A percentile compares a stretch with the other conserved stretches of the same genome.
Evolutionary conservation across 2,797 vertebrate species (phyloP).

Genomic region (Rhinichthys osculus): DNA sequence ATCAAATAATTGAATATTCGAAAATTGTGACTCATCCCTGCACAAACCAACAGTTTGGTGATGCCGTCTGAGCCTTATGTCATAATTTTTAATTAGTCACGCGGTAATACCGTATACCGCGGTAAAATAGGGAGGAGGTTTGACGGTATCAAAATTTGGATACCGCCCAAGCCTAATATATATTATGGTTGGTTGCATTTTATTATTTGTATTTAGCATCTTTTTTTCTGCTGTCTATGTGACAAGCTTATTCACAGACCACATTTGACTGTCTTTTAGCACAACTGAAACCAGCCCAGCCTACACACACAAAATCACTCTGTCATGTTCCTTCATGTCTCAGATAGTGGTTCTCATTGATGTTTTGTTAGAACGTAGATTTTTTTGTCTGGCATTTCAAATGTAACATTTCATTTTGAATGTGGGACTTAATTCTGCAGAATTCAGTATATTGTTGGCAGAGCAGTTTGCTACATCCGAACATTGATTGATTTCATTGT

Average conservation of each 20-base stretch:
- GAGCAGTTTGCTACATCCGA: constrained; percentile 2
- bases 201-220: background rate
- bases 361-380: constrained; percentile 10
- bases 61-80: too few relatives aligned
- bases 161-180: too few relatives aligned
- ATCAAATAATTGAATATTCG: too few relatives aligned
- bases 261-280: constrained; percentile 23
- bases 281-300: constrained; percentile 18
- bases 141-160: too few relatives aligned
- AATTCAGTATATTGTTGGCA: background rate
- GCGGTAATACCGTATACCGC: too few relatives aligned
- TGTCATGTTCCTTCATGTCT: constrained; percentile 52
- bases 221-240: background rate
- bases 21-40: too few relatives aligned
- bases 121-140: too few relatives aligned
- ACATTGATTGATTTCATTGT: constrained; percentile 33
- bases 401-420: constrained; percentile 7
- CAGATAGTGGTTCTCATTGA: constrained; percentile 1
- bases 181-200: background rate
- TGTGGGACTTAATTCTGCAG: constrained; percentile 3
- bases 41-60: too few relatives aligned
- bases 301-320: constrained; percentile 15
- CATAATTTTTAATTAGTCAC: too few relatives aligned
- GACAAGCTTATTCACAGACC: background rate
- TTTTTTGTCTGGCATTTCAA: background rate